Conservation (phyloP, 2,888 invertebrate species). For the Mycalesis mineus region DNA sequence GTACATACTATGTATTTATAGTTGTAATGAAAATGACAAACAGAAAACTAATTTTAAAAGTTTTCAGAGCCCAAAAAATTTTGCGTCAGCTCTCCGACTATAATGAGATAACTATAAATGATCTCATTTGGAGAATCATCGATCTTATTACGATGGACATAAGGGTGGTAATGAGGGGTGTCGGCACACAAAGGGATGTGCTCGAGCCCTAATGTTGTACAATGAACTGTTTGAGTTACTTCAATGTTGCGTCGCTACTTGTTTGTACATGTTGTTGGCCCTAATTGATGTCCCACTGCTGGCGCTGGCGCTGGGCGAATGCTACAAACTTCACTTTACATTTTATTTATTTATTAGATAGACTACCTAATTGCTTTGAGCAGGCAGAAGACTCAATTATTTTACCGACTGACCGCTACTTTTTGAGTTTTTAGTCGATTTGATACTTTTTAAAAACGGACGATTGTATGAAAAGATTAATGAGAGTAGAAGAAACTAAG, state of each 20-base stretch:
- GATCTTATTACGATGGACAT: conserved; percentile 20
- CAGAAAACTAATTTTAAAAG: too few relatives aligned
- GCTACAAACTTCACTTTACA: too few relatives aligned
- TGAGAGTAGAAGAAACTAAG: too few relatives aligned
- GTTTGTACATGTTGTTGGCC: neutral
- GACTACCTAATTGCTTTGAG: too few relatives aligned
- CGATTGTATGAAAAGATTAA: too few relatives aligned
- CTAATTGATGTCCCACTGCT: neutral
- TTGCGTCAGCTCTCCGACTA: neutral
- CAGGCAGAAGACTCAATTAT: too few relatives aligned
- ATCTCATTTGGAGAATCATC: conserved; percentile 32
- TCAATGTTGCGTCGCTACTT: neutral
- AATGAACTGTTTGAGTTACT: conserved; percentile 18
- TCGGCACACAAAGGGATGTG: conserved; percentile 19
- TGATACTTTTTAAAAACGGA: too few relatives aligned
- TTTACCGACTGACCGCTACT: too few relatives aligned
- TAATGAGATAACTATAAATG: conserved; percentile 67
- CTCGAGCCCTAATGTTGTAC: conserved; percentile 15
- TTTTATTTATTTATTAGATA: too few relatives aligned
- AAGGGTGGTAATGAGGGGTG: conserved; percentile 9
- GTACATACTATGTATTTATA: too few relatives aligned
- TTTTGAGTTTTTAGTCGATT: too few relatives aligned
- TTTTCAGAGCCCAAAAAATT: neutral
- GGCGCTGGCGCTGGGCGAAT: neutral
- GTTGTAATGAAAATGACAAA: too few relatives aligned